Evolutionary conservation across 2,797 vertebrate species (phyloP).

Genomic region (Alexandromys oeconomus): DNA sequence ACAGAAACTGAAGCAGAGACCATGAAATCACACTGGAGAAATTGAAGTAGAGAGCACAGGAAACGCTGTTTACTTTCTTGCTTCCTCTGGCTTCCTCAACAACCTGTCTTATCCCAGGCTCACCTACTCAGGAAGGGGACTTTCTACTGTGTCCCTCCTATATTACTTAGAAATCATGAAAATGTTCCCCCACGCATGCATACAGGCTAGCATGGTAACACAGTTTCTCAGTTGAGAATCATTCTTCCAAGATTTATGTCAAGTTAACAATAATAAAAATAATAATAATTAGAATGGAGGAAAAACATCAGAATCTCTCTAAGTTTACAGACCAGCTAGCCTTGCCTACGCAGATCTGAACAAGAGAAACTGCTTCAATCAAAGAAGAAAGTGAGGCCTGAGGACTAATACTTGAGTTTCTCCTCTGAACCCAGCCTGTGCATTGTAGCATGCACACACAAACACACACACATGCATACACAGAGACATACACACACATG

Average conservation of each 20-base stretch:
- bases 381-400: not conserved
- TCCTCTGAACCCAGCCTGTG: not conserved
- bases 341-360: not conserved
- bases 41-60: not conserved
- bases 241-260: not conserved
- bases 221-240: not conserved
- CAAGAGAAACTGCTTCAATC: not conserved
- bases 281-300: not conserved
- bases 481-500: no score
- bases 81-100: not conserved
- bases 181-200: not conserved
- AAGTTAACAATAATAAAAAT: not conserved
- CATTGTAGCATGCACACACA: not conserved
- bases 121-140: no score
- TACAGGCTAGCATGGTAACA: no score
- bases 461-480: not conserved
- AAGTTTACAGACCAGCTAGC: not conserved
- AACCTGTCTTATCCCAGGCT: not conserved
- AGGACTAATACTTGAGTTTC: not conserved
- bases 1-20: not conserved
- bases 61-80: not conserved
- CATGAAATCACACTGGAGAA: not conserved
- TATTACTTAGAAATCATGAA: not conserved
- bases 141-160: not conserved
- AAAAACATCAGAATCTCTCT: not conserved